Evolutionary conservation across 2,888 invertebrate genomes (phyloP).

Genomic region (Dynastes hyllus): DNA sequence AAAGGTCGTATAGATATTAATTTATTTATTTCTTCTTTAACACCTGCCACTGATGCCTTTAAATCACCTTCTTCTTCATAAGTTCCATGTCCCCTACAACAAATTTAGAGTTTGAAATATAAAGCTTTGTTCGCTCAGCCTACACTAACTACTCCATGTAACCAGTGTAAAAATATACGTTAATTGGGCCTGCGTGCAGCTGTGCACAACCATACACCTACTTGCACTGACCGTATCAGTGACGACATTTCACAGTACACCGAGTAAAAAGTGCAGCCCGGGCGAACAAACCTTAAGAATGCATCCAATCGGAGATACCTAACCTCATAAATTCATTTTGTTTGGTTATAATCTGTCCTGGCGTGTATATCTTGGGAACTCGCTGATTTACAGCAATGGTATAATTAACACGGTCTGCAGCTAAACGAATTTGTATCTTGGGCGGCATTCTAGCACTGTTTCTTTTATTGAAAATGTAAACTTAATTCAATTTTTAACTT

Average conservation of each 20-base stretch:
- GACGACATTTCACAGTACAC: too few relatives aligned
- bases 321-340: slow-evolving; percentile 91
- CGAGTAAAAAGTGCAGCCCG: too few relatives aligned
- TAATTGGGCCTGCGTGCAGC: too few relatives aligned
- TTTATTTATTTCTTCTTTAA: slow-evolving; percentile 95
- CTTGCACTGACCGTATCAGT: too few relatives aligned
- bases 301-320: slow-evolving; percentile 51
- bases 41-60: slow-evolving; percentile 95
- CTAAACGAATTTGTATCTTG: slow-evolving; percentile 78
- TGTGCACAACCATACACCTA: too few relatives aligned
- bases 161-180: too few relatives aligned
- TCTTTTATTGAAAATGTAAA: background rate
- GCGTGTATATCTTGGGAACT: slow-evolving; percentile 83
- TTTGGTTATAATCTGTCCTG: slow-evolving; percentile 90
- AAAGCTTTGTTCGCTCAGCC: too few relatives aligned
- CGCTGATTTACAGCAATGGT: slow-evolving; percentile 74
- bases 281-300: too few relatives aligned
- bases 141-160: too few relatives aligned
- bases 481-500: background rate
- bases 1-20: slow-evolving; percentile 93
- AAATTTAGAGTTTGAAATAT: background rate
- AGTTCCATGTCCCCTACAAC: slow-evolving; percentile 94
- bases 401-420: slow-evolving; percentile 78
- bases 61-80: slow-evolving; percentile 89
- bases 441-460: slow-evolving; percentile 70